phyloP scores from a whole-genome alignment of 2,888 invertebrate genomes.

The Eupithecia dodoneata region DNA sequence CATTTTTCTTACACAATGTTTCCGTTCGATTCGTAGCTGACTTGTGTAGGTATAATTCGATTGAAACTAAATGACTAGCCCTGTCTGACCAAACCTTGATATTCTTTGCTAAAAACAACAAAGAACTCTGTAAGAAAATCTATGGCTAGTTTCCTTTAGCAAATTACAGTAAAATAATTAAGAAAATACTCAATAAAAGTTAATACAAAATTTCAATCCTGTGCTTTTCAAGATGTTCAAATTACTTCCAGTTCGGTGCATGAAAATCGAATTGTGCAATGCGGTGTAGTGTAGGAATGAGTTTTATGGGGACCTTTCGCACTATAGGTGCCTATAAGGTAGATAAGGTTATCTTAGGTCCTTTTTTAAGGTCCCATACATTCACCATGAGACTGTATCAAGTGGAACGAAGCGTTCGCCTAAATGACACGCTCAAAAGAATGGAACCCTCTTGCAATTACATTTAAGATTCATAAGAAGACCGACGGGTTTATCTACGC shows the following conservation, averaged over 20 bases:
- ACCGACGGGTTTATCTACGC: slow-evolving; percentile 19
- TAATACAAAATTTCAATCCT: slow-evolving; percentile 20
- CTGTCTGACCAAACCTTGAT: slow-evolving; percentile 23
- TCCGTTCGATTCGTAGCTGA: background rate
- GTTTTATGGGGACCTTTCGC: slow-evolving; percentile 56
- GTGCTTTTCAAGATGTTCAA: slow-evolving; percentile 24
- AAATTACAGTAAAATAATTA: slow-evolving; percentile 31
- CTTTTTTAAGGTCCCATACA: slow-evolving; percentile 69
- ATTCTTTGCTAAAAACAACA: slow-evolving; percentile 37
- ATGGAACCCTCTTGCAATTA: slow-evolving; percentile 39
- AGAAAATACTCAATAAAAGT: slow-evolving; percentile 19
- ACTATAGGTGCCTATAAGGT: slow-evolving; percentile 47
- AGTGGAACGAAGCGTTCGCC: slow-evolving; percentile 74
- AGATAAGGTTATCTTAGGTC: background rate
- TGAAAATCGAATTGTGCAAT: slow-evolving; percentile 66
- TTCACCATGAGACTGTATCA: slow-evolving; percentile 67
- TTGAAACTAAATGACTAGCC: background rate
- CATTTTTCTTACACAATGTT: background rate
- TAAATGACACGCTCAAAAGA: slow-evolving; percentile 57
- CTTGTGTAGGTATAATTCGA: background rate
- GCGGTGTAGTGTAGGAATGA: slow-evolving; percentile 61
- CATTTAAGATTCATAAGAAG: slow-evolving; percentile 15
- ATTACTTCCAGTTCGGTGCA: slow-evolving; percentile 33
- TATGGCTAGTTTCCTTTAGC: slow-evolving; percentile 39
- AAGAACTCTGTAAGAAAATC: slow-evolving; percentile 24